These are phyloP conservation scores for Montipora capricornis DNA, from an alignment of 64 coral and sea anemone species.

Conservation along the genomic window DNA sequence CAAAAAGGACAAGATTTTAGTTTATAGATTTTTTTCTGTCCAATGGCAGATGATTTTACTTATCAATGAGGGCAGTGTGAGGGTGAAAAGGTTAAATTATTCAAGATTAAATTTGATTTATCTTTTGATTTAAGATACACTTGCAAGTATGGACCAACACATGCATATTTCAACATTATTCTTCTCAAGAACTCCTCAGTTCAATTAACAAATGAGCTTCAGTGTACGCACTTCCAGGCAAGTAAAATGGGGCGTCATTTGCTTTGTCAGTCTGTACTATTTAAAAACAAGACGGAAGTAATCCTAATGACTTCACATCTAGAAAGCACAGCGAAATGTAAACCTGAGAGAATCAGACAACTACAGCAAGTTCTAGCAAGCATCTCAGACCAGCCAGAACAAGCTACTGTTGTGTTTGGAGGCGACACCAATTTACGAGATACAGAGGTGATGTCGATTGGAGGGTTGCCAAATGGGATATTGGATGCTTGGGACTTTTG, in stretches of 20 bases:
- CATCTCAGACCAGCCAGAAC: slow-evolving; percentile 60
- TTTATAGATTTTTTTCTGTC: too few relatives aligned
- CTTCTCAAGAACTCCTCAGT: slow-evolving; percentile 73
- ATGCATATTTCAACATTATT: slow-evolving; percentile 87
- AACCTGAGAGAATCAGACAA: slow-evolving; percentile 77
- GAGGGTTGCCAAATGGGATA: slow-evolving; percentile 62
- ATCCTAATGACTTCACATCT: slow-evolving; percentile 95
- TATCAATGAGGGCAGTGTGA: too few relatives aligned
- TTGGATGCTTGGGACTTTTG: slow-evolving; percentile 87
- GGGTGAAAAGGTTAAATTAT: too few relatives aligned
- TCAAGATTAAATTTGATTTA: too few relatives aligned
- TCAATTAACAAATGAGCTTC: slow-evolving; percentile 12
- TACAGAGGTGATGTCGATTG: slow-evolving; percentile 73
- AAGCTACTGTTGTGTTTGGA: slow-evolving; percentile 81
- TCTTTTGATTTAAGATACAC: not conserved
- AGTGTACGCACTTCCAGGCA: slow-evolving; percentile 34
- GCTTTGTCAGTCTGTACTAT: slow-evolving; percentile 74
- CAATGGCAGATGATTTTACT: too few relatives aligned
- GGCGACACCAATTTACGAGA: slow-evolving; percentile 97
- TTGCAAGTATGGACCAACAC: slow-evolving; percentile 38
- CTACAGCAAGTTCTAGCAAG: slow-evolving; percentile 59
- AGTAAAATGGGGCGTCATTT: slow-evolving; percentile 88
- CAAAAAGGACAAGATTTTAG: too few relatives aligned
- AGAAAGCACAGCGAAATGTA: slow-evolving; percentile 70
- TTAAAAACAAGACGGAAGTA: slow-evolving; percentile 42